A percentile compares a stretch with the other conserved stretches of the same genome.
phyloP scores from a whole-genome alignment of 2,797 vertebrate genomes.

The Pseudomugil gertrudae region DNA sequence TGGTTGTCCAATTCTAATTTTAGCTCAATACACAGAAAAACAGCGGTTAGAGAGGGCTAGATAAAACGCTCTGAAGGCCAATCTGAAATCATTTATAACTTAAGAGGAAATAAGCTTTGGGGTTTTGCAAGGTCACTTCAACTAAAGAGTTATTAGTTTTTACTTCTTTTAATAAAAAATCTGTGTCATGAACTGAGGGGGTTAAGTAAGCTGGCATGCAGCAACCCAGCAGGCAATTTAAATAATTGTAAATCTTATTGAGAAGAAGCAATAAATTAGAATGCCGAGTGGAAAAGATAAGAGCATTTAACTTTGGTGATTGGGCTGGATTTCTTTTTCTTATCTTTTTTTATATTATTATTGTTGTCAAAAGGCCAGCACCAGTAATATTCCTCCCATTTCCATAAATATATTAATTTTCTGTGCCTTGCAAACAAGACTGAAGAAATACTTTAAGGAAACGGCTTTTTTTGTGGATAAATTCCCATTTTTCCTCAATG shows the following conservation, averaged over 20 bases:
- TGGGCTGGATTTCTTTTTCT: neutral
- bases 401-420: neutral
- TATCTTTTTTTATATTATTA: neutral
- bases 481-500: neutral
- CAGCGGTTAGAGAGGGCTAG: neutral
- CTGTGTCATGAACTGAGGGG: constrained; percentile 5
- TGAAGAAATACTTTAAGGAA: neutral
- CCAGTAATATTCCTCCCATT: neutral
- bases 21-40: neutral
- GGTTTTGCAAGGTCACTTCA: constrained; percentile 4
- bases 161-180: neutral
- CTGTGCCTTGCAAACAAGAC: neutral
- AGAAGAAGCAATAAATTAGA: constrained; percentile 11
- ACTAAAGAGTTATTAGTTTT: constrained; percentile 7
- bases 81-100: neutral
- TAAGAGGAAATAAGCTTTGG: neutral
- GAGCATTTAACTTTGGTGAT: constrained; percentile 1
- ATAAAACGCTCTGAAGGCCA: neutral
- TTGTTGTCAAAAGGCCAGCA: constrained; percentile 2
- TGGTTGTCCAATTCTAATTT: neutral
- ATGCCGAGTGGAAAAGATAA: neutral
- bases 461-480: neutral
- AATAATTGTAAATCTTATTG: constrained; percentile 21
- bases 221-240: constrained; percentile 15
- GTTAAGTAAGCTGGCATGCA: constrained; percentile 10